Base-by-base conservation (phyloP, 1,140 invertebrate species). In the Tetramorium simillimum region DNA sequence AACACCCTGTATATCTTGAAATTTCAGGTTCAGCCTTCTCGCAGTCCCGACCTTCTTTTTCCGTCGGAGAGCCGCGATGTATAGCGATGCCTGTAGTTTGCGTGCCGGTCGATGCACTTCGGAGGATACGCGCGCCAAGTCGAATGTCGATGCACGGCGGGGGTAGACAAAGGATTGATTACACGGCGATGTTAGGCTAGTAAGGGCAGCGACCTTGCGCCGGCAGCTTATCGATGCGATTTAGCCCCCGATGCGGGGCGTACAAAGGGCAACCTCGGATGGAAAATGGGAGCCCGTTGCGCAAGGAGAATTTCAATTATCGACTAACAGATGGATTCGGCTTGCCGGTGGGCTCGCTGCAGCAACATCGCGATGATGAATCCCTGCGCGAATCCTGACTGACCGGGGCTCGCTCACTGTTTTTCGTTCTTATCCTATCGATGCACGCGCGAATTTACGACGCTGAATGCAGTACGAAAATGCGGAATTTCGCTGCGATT, bases 241-340 rank as follows among this genome's bases (percentile, higher is more conserved):
- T 84, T 82, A 82, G 33, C 77, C 51, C 37, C 37, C 51, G 78
- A 82, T 60, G 78, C 46, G 40, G 16, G 18, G 16, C 51, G 69
- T 37, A 60, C 80, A 84, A 72, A 84, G 69, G 69, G 80, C 67
- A 73, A 84, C 80, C 80, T 56, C 53, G 80, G 53, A 84, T 73
- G 67, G 80, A 84, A 84, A 84, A 84, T 73, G 80, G 73, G 73
- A 84, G 80, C 80, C 40, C 51, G 65, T 12, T 37, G 80, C 67
- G 67, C 80, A 60, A 84, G 69, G 69, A 84, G 80, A 84, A 84
- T 84, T 84, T 84, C 80, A 84, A 84, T 84, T 84, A 84, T 84
- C 80, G 80, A 53, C n/a, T 73, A 72, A 53, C 80, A 84, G 69
- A 84, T 84, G 53, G 67, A 84, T 73, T 84, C 80, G 69, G 80